Percentiles rank a stretch among this genome's conserved stretches.
These are phyloP conservation scores for Paramisgurnus dabryanus DNA, from an alignment of 2,113 vertebrate species.

Conservation along the genomic window DNA sequence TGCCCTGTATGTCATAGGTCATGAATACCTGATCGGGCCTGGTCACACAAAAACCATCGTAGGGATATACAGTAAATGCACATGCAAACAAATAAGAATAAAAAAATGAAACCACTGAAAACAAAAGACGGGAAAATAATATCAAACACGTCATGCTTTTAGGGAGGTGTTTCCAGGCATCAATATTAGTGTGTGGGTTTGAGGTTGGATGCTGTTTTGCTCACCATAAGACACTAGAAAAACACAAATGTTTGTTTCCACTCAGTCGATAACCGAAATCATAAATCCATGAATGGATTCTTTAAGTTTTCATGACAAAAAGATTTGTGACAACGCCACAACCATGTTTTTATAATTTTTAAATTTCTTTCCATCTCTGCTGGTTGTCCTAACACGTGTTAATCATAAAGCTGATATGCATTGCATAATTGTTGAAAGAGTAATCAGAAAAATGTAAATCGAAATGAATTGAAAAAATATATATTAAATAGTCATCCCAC, in stretches of 20 bases:
- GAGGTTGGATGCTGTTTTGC: slow-evolving; percentile 47
- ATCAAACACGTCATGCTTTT: slow-evolving; percentile 9
- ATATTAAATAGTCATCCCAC: too few relatives aligned
- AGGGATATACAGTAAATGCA: neutral
- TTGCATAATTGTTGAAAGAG: too few relatives aligned
- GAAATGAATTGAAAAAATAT: too few relatives aligned
- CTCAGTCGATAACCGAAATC: neutral
- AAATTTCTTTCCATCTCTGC: too few relatives aligned
- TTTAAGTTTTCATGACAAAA: neutral
- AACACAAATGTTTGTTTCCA: slow-evolving; percentile 17
- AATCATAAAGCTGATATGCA: too few relatives aligned
- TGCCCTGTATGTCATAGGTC: neutral
- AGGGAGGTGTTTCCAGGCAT: slow-evolving; percentile 50
- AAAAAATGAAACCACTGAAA: slow-evolving; percentile 41
- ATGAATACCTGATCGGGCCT: neutral
- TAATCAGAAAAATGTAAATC: too few relatives aligned
- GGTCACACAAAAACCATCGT: neutral
- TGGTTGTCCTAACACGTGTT: too few relatives aligned
- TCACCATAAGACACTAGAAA: slow-evolving; percentile 9
- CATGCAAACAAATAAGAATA: neutral
- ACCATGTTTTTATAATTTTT: too few relatives aligned
- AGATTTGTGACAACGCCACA: too few relatives aligned
- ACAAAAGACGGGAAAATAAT: slow-evolving; percentile 11
- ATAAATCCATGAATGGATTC: neutral
- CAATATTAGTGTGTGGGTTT: slow-evolving; percentile 48